phyloP scores from a whole-genome alignment of 2,888 invertebrate species.

The Cheilosia soror region DNA sequence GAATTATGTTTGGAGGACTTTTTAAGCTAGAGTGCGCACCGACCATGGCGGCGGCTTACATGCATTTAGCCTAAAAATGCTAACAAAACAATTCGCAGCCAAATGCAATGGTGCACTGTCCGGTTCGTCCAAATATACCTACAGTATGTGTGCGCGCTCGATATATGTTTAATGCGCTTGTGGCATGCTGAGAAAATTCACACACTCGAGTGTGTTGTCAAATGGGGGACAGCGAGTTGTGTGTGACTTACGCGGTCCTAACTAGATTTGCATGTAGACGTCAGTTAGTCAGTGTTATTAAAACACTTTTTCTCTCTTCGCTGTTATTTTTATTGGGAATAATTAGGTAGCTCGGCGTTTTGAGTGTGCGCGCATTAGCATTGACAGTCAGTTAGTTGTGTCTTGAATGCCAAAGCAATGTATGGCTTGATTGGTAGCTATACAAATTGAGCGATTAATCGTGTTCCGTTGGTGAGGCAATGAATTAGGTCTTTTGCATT shows the following conservation, averaged over 20 bases:
- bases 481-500: conserved; percentile 62
- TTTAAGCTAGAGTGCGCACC: conserved; percentile 27
- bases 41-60: conserved; percentile 35
- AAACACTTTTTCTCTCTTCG: conserved; percentile 54
- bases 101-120: not conserved
- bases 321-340: conserved; percentile 47
- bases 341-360: conserved; percentile 46
- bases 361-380: conserved; percentile 47
- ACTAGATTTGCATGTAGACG: conserved; percentile 73
- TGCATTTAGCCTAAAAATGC: conserved; percentile 62
- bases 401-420: conserved; percentile 67
- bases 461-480: conserved; percentile 52
- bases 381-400: conserved; percentile 64
- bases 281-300: conserved; percentile 64
- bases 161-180: conserved; percentile 15
- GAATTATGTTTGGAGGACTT: conserved; percentile 67
- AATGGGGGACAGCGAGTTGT: conserved; percentile 34
- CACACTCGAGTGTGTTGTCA: conserved; percentile 59
- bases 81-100: conserved; percentile 63
- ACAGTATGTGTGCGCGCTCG: not conserved
- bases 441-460: conserved; percentile 69
- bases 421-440: conserved; percentile 65
- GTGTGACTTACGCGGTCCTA: conserved; percentile 68
- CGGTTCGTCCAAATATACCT: not conserved
- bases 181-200: conserved; percentile 63